Base-by-base conservation (phyloP, 2,888 invertebrate genomes). In the Brachyptera risi region DNA sequence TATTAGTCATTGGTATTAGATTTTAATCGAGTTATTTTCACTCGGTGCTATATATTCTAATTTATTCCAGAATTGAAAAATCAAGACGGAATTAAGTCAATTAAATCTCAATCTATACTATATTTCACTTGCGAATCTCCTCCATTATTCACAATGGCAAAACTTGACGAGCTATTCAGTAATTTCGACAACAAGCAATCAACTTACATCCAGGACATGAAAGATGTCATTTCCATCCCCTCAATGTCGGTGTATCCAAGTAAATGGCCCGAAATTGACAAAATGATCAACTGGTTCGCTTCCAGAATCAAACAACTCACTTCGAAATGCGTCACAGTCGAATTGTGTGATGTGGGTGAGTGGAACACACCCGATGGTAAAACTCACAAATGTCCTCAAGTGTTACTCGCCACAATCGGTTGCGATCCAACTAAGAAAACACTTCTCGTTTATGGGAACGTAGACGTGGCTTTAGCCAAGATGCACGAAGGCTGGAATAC, bases 381-480 rank as follows among this genome's bases (percentile, higher is more conserved):
- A n/a, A 15, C 4, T n/a, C 19, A 21, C 3, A 19, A 54, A 37
- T 21, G 35, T 3, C 54, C 54, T n/a, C 23, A 9, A 3, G 37
- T 35, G 7, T 21, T 54, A 2, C 11, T 37, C 11, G 54, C 54
- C 9, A 35, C 17, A 19, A 15, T 54, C 31, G 54, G 54, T 17
- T 21, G 21, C 54, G 54, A 54, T 23, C 54, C 35, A 4, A 54
- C 35, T 2, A 54, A 54, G 54, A 54, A 54, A 15, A 54, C 54
- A 1, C 17, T 54, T 9, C 35, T 35, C n/a, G 54, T 54, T 3
- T 54, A 54, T 23, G 54, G 54, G 23, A 35, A 54, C 37, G 11
- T 54, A n/a, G 54, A 54, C 54, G 54, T 54, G 9, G 31, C 35
- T 11, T 21, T 21, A 17, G 37, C 54, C 11, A n/a, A 11, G 9